Conservation (phyloP, 2,888 invertebrate species). For the Petrophora chlorosata region DNA sequence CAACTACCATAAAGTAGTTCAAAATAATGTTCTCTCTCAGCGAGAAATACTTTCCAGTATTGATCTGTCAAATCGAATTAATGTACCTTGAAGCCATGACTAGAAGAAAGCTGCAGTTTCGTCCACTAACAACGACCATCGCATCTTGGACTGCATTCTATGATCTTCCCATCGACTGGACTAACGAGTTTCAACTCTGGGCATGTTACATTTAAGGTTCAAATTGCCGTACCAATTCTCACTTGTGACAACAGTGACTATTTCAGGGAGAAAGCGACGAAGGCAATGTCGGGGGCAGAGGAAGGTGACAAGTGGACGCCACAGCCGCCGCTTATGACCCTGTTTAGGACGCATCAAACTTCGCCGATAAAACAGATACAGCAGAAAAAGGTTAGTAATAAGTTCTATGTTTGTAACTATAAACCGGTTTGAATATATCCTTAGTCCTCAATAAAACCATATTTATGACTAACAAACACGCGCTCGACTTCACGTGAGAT, state of each 20-base stretch:
- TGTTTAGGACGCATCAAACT: conserved; percentile 89
- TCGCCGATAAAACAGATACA: conserved; percentile 87
- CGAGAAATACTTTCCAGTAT: too few species aligned
- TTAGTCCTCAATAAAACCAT: not conserved
- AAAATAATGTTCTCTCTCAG: too few species aligned
- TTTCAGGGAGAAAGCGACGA: conserved; percentile 75
- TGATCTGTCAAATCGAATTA: conserved; percentile 21
- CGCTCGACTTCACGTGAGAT: too few species aligned
- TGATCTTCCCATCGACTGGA: too few species aligned
- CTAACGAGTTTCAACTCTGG: conserved; percentile 35
- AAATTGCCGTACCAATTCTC: conserved; percentile 31
- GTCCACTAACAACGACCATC: not conserved
- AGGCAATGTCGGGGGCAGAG: conserved; percentile 60
- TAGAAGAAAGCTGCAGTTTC: too few species aligned
- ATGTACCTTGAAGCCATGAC: too few species aligned
- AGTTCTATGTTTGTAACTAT: too few species aligned
- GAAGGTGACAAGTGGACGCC: conserved; percentile 84
- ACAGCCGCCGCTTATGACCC: conserved; percentile 90
- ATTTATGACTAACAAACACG: too few species aligned
- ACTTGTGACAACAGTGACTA: conserved; percentile 66
- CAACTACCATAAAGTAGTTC: too few species aligned
- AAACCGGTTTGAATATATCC: too few species aligned
- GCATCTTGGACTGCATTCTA: not conserved
- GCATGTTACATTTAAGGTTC: conserved; percentile 44
- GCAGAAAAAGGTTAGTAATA: conserved; percentile 84